Evolutionary conservation across 2,888 invertebrate species (phyloP), one percentile per base, ranked within the genome.

Genomic region (Agelastica alni): DNA sequence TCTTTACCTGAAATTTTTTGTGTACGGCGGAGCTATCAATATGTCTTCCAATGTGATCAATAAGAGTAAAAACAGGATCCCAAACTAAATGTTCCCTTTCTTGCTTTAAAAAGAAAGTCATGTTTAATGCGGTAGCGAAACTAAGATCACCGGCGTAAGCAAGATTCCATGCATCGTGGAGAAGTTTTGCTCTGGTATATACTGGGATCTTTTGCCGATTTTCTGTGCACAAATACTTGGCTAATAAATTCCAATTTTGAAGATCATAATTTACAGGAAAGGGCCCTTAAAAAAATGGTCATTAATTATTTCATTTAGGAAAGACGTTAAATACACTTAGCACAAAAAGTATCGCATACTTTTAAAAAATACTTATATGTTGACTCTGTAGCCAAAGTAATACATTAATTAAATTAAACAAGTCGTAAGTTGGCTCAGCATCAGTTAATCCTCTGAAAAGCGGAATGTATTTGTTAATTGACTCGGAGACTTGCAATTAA

Each of bases 231-330:
- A 91, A 77, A 69, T 81, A 90, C 17, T 81, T 75, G 0, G 88
- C 82, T 3, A 93, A 75, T 64, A 89, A 81, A 58, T 85, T 82
- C 92, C 92, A 93, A 71, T 91, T 92, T 30, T 80, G 77, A 4
- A 77, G 71, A 67, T 92, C 92, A 69, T 93, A 93, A 70, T 91
- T 91, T 0, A 93, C 92, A 2, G 90, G 88, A 76, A 86, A 91
- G 30, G 91, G 89, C 1, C 88, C 89, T 88, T 66, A 6, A 51
- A 51, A 17, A 20, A 47, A 14, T 12, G 9, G 12, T 17, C 22
- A 10, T n/a, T n/a, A n/a, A n/a, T n/a, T n/a, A n/a, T n/a, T n/a
- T n/a, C n/a, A n/a, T n/a, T n/a, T n/a, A n/a, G n/a, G n/a, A n/a
- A n/a, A n/a, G n/a, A n/a, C n/a, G n/a, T n/a, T n/a, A n/a, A n/a